Evolutionary conservation across 2,113 vertebrate species (phyloP), one percentile per base, ranked within the genome.

Genomic region (Candoia aspera): DNA sequence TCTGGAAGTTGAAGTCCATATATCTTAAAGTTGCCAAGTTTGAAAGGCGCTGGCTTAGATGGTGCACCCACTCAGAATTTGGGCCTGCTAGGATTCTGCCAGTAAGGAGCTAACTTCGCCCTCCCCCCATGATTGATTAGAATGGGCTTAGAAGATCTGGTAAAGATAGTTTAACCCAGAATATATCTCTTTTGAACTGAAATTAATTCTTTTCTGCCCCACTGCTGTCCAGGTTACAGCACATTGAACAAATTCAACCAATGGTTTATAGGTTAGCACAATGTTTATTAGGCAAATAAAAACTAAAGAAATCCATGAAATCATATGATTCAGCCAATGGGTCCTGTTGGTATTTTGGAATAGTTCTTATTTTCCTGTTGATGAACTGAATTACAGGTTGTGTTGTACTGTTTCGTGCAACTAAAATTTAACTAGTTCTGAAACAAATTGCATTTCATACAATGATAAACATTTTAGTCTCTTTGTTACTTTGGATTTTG

Each of bases 351-450:
- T 90, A 9, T 54, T 96, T 92, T 92, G 1, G 0, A 0, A 0
- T 37, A 46, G 58, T 59, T 24, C 33, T 73, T 6, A 21, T 13
- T 73, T 17, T 88, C 42, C 79, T 54, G 3, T 15, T 92, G 19
- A 37, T 11, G 23, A 86, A 55, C 88, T 55, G 42, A 0, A 1
- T 54, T 29, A 85, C 49, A 2, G 84, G 3, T 59, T 57, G 8
- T 4, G 1, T 26, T 23, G 90, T 1, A 0, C 0, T 21, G 26
- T 13, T 13, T 83, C 59, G 1, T 9, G 1, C 4, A 60, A 53
- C 90, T 91, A n/a, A 60, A 91, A 92, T 19, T n/a, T 90, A 90
- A 90, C 4, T 4, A 12, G n/a, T 57, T 60, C 57, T 92, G 21
- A 87, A 94, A 85, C 8, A 54, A 2, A 86, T 91, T 93, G 13